A percentile compares a stretch with the other conserved stretches of the same genome.
Conservation (phyloP, 2,113 vertebrate genomes). For the Leucopsar rothschildi region DNA sequence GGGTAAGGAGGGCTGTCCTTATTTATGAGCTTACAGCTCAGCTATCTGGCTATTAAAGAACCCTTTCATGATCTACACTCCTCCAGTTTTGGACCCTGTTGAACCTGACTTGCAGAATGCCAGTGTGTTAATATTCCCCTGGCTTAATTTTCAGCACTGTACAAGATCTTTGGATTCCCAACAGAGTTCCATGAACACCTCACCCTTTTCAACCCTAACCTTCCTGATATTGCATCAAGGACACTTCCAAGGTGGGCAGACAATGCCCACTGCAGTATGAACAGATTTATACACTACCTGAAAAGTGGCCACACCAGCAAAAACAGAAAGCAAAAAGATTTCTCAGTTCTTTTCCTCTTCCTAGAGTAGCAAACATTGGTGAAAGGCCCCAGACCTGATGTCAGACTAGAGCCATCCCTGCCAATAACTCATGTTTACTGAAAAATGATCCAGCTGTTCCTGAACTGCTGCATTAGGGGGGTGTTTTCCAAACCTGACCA, state of each 20-base stretch:
- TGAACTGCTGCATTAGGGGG: not conserved
- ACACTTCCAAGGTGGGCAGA: not conserved
- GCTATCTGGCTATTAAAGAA: not conserved
- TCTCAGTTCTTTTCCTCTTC: not conserved
- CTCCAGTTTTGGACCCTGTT: not conserved
- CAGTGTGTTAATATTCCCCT: not conserved
- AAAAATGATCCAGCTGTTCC: not conserved
- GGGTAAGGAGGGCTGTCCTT: not conserved
- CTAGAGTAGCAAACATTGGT: not conserved
- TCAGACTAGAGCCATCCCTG: not conserved
- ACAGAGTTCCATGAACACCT: not conserved
- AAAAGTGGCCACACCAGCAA: not conserved
- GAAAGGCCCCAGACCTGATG: not conserved
- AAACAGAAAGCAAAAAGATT: not conserved
- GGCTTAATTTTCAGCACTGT: not conserved
- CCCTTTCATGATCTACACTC: not conserved
- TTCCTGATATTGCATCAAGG: not conserved
- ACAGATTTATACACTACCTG: not conserved
- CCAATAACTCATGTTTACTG: not conserved
- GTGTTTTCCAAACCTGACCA: not conserved
- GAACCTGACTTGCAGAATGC: not conserved
- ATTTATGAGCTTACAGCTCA: not conserved
- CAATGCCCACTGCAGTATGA: not conserved
- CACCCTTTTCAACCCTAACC: not conserved
- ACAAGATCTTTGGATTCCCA: not conserved